Conservation (phyloP, 2,888 invertebrate species). For the Uloborus plumipes region DNA sequence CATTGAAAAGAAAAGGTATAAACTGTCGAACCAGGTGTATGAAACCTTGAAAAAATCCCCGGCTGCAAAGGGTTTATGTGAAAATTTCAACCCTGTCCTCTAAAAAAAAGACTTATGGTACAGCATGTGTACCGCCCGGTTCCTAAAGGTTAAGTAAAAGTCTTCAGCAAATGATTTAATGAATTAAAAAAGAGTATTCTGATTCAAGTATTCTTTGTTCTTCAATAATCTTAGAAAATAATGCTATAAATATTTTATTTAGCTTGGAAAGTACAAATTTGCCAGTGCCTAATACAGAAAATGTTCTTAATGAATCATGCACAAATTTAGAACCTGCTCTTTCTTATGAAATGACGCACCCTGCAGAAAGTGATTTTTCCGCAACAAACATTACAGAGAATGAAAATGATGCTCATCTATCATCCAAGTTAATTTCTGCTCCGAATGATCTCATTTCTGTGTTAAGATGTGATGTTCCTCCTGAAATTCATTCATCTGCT, state of each 20-base stretch:
- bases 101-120: too few species aligned
- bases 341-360: slow-evolving; percentile 25
- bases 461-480: slow-evolving; percentile 11
- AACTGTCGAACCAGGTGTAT: too few species aligned
- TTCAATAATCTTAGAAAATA: too few species aligned
- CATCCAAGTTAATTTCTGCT: slow-evolving; percentile 7
- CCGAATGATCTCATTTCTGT: slow-evolving; percentile 12
- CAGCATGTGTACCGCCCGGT: too few species aligned
- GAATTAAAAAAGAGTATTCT: too few species aligned
- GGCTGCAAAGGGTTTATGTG: too few species aligned
- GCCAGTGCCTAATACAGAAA: background rate
- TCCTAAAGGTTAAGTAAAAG: too few species aligned
- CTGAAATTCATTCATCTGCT: slow-evolving; percentile 9
- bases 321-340: slow-evolving; percentile 46
- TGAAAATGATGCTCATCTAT: slow-evolving; percentile 3
- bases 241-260: background rate
- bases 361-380: slow-evolving; percentile 4
- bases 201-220: too few species aligned
- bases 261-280: slow-evolving; percentile 34
- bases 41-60: too few species aligned
- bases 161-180: too few species aligned
- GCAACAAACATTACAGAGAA: slow-evolving; percentile 11
- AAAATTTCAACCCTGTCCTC: too few species aligned
- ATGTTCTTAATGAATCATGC: slow-evolving; percentile 25
- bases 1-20: too few species aligned